A percentile compares a stretch with the other conserved stretches of the same genome.
phyloP scores from a whole-genome alignment of 2,797 vertebrate species.

The Meriones psammophilus region DNA sequence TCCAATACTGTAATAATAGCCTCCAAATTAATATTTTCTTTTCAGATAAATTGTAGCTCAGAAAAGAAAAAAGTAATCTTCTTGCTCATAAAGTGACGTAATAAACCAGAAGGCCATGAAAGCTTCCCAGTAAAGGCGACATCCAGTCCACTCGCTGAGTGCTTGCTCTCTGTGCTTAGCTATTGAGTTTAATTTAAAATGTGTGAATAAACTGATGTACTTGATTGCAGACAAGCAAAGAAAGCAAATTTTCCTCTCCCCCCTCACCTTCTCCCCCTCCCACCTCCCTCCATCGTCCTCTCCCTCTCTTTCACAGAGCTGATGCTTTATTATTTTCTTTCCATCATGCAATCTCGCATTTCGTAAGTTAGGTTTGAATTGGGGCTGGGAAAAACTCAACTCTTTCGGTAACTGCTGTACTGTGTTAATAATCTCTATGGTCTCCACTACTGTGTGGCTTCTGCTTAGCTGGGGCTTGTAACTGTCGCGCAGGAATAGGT shows the following conservation, averaged over 20 bases:
- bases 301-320: background rate
- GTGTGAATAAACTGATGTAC: conserved; percentile 68
- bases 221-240: conserved; percentile 56
- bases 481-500: conserved; percentile 39
- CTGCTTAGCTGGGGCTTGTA: background rate
- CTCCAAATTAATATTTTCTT: conserved; percentile 81
- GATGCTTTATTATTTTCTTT: background rate
- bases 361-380: background rate
- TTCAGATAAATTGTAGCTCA: conserved; percentile 69
- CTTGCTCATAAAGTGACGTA: conserved; percentile 70
- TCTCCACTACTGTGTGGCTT: conserved; percentile 20
- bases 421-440: background rate
- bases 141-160: background rate
- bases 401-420: background rate
- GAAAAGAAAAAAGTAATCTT: conserved; percentile 69
- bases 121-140: conserved; percentile 51
- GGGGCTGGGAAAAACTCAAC: fast-evolving
- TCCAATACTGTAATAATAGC: conserved; percentile 62
- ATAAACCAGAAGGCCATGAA: conserved; percentile 66
- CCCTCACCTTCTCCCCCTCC: background rate
- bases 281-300: background rate
- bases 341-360: background rate
- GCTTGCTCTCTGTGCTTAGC: conserved; percentile 71
- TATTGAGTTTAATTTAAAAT: conserved; percentile 78
- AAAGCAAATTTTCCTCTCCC: conserved; percentile 44